Percentiles rank a stretch among this genome's conserved stretches.
Conservation (phyloP, 2,888 invertebrate species). For the Gastrophysa polygoni region DNA sequence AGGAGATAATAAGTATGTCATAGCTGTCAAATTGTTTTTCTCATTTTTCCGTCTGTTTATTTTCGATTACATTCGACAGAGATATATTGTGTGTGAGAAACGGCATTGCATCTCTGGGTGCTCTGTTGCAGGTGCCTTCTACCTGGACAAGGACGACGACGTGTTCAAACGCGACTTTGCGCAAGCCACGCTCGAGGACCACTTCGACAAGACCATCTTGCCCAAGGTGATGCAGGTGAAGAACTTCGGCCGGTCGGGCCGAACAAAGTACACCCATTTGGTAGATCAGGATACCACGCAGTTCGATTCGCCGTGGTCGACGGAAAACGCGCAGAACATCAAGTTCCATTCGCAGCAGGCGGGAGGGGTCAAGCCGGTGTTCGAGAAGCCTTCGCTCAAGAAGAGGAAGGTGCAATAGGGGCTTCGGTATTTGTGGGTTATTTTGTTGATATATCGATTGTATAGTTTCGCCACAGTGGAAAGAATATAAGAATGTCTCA, state of each 20-base stretch:
- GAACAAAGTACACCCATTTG: constrained; percentile 98
- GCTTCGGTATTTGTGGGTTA: not conserved
- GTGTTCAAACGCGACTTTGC: constrained; percentile 62
- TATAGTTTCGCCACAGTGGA: too few species aligned
- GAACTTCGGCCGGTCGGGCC: constrained; percentile 97
- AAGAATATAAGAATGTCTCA: too few species aligned
- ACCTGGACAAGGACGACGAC: constrained; percentile 90
- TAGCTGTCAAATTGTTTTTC: too few species aligned
- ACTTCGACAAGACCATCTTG: constrained; percentile 97
- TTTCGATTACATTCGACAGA: too few species aligned
- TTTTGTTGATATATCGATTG: not conserved
- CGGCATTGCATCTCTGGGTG: too few species aligned
- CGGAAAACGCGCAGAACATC: constrained; percentile 85
- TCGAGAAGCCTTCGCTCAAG: constrained; percentile 82
- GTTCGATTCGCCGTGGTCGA: constrained; percentile 97
- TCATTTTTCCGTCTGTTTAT: too few species aligned
- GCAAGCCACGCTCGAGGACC: constrained; percentile 88
- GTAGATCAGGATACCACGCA: constrained; percentile 99
- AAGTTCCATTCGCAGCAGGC: constrained; percentile 88
- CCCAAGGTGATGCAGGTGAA: constrained; percentile 99
- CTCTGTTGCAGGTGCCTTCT: constrained; percentile 72
- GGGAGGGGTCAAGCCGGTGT: constrained; percentile 91
- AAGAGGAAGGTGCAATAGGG: constrained; percentile 57
- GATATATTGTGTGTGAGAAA: too few species aligned
- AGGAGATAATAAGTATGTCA: too few species aligned